A percentile compares a stretch with the other conserved stretches of the same genome.
phyloP scores from a whole-genome alignment of 2,113 vertebrate genomes.

The Hypomesus transpacificus region DNA sequence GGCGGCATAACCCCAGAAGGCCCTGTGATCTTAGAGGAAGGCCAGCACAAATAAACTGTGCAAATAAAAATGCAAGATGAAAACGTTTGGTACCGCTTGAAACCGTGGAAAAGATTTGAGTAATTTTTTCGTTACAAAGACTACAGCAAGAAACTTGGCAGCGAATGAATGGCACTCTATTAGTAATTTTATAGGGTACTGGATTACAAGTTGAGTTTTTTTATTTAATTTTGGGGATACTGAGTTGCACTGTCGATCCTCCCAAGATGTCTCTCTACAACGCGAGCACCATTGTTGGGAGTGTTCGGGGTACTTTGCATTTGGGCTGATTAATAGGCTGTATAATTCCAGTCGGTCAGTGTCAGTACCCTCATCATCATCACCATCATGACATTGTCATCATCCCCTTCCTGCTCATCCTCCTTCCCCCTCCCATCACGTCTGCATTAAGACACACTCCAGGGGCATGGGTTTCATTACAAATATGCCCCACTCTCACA shows the following conservation, averaged over 20 bases:
- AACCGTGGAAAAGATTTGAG: conserved; percentile 32
- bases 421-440: too few relatives aligned
- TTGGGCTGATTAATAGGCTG: conserved; percentile 28
- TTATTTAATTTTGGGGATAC: conserved; percentile 7
- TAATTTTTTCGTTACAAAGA: conserved; percentile 35
- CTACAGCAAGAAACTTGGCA: conserved; percentile 29
- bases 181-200: not conserved
- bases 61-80: conserved; percentile 21
- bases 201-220: not conserved
- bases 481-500: too few relatives aligned
- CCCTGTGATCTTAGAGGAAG: not conserved
- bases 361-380: too few relatives aligned
- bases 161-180: conserved; percentile 13
- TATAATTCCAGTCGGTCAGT: too few relatives aligned
- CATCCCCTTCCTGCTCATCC: too few relatives aligned
- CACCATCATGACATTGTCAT: too few relatives aligned
- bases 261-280: conserved; percentile 76
- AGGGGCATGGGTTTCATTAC: too few relatives aligned
- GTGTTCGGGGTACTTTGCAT: conserved; percentile 64
- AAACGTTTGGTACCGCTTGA: conserved; percentile 46
- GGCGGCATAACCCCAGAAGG: not conserved
- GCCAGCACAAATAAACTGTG: not conserved
- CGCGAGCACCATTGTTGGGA: conserved; percentile 67
- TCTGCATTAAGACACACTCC: too few relatives aligned
- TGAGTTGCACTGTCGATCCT: conserved; percentile 33